Base-by-base conservation (phyloP, 64 coral and sea anemone species). In the Actinia tenebrosa region DNA sequence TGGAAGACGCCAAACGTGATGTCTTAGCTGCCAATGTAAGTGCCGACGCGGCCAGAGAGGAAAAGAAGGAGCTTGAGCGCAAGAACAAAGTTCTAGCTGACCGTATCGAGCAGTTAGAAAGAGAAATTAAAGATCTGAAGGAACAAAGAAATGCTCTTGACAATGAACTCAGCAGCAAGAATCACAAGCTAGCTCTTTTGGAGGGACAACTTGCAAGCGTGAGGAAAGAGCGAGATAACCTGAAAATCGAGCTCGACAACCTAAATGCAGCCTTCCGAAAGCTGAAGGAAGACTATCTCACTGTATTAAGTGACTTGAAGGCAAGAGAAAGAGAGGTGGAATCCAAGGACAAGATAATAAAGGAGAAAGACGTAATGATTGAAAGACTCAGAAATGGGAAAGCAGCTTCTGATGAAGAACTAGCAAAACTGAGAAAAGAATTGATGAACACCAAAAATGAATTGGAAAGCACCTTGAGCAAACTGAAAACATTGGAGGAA, bases 111-210 rank as follows among this genome's bases (percentile, higher is more conserved):
- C 88, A 71, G 26, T 87, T 97, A 10, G 94, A 93, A 47, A 84
- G 54, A 3, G 95, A 94, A 77, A 89, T 94, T 16, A 94, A 94
- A 89, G 89, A 94, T 86, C 86, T 98, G 25, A 94, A 98, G 59
- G 86, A 64, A 47, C 92, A 98, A 64, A 94, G 95, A 87, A 94
- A 98, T 84, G 60, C 88, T 18, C 62, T 94, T 86, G 95, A 98
- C 44, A 94, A 56, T 45, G 91, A 98, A 1, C 91, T 98, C 43
- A 94, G 89, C 83, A 98, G 87, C 89, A 97, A 97, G 80, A 86
- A 84, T 10, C 94, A 97, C 43, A 93, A 93, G 81, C 62, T 97
- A 44, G 94, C 85, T 44, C 63, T 97, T 68, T 83, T 88, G 44
- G 94, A 97, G 75, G 91, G 89, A 54, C 91, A 97, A 46, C 86